Evolutionary conservation across 2,113 vertebrate species (phyloP).

Genomic region (Rhinogobius similis): DNA sequence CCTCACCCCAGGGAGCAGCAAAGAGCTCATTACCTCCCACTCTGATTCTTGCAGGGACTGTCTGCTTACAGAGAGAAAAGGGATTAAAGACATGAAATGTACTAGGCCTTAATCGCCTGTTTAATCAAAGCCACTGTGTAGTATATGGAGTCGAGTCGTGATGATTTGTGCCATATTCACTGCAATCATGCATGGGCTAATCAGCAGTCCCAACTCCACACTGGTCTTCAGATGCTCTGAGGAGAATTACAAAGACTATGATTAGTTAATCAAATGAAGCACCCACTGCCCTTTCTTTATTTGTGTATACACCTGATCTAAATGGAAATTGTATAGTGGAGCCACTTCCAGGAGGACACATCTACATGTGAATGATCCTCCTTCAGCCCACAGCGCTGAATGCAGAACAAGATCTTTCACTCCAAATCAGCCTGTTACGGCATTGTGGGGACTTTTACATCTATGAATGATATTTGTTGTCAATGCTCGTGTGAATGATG

Average conservation of each 20-base stretch:
- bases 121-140: conserved; percentile 70
- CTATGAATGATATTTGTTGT: conserved; percentile 63
- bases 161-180: conserved; percentile 68
- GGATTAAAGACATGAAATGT: conserved; percentile 68
- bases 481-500: conserved; percentile 59
- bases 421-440: conserved; percentile 69
- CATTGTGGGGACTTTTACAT: conserved; percentile 59
- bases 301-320: conserved; percentile 74
- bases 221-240: conserved; percentile 70
- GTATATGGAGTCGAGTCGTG: conserved; percentile 65
- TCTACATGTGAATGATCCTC: conserved; percentile 77
- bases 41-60: conserved; percentile 59
- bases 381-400: conserved; percentile 53
- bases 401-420: conserved; percentile 66
- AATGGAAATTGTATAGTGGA: conserved; percentile 74
- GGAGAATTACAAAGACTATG: conserved; percentile 80
- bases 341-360: conserved; percentile 69
- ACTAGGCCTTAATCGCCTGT: conserved; percentile 63
- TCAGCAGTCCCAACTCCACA: conserved; percentile 61
- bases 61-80: conserved; percentile 53
- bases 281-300: conserved; percentile 70
- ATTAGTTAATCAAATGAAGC: conserved; percentile 83
- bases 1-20: conserved; percentile 61
- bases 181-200: conserved; percentile 72
- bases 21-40: conserved; percentile 71